Conservation (phyloP, 1,140 invertebrate genomes). For the Acromyrmex charruanus region DNA sequence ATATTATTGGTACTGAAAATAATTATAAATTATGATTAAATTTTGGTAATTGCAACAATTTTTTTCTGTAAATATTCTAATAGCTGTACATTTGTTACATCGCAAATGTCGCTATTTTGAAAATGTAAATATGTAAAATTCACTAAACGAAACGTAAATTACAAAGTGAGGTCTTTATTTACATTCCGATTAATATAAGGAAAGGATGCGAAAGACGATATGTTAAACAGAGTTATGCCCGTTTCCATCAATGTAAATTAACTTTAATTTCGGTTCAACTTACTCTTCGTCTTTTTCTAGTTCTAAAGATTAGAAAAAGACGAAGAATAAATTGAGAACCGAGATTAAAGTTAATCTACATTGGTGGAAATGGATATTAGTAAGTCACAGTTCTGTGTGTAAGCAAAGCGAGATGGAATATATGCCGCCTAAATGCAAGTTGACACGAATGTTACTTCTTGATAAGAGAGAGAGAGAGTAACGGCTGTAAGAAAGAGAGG, state of each 20-base stretch:
- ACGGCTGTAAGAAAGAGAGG: not conserved
- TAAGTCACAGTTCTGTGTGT: not conserved
- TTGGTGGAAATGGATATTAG: not conserved
- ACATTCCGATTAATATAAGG: not conserved
- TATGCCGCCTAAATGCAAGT: slow-evolving; percentile 2
- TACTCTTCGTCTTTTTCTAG: too few species aligned
- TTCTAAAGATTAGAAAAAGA: too few species aligned
- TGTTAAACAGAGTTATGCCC: not conserved
- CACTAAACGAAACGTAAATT: not conserved
- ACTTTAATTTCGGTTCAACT: too few species aligned
- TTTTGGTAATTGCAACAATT: too few species aligned
- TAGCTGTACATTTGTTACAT: not conserved
- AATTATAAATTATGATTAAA: too few species aligned
- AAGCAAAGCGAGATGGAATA: not conserved
- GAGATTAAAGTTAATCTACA: too few species aligned
- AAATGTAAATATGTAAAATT: not conserved
- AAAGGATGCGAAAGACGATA: not conserved
- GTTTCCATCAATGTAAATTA: too few species aligned
- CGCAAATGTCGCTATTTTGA: not conserved
- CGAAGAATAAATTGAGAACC: too few species aligned
- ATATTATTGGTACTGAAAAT: too few species aligned
- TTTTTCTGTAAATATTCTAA: not conserved
- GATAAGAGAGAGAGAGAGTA: slow-evolving; percentile 1
- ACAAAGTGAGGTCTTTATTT: not conserved
- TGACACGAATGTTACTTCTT: not conserved